Conservation (phyloP, 2,797 vertebrate species). For the Vireo griseus region DNA sequence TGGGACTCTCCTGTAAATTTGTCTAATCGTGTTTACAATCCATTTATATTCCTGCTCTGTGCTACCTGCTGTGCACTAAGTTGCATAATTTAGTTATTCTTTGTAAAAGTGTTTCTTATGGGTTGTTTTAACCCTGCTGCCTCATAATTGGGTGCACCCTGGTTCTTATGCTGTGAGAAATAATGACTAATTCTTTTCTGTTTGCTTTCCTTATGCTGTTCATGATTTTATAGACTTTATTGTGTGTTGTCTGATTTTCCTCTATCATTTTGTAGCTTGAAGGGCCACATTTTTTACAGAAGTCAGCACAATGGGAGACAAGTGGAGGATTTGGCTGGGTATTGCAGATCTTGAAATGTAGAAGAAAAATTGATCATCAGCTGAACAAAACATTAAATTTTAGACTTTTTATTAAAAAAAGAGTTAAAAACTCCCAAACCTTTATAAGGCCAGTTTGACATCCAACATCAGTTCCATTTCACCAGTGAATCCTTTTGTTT, state of each 20-base stretch:
- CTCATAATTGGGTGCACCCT: neutral
- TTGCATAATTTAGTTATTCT: slow-evolving; percentile 44
- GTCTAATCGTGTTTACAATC: slow-evolving; percentile 4
- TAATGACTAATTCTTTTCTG: slow-evolving; percentile 26
- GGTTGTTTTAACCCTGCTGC: slow-evolving; percentile 20
- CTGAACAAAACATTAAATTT: neutral
- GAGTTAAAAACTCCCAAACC: fast-evolving
- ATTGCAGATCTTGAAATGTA: slow-evolving; percentile 3
- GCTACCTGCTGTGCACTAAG: slow-evolving; percentile 27
- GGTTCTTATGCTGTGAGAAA: slow-evolving; percentile 1
- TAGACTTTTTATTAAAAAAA: neutral
- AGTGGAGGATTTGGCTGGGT: slow-evolving; percentile 14
- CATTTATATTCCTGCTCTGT: neutral
- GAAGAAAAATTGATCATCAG: slow-evolving; percentile 2
- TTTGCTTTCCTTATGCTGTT: slow-evolving; percentile 32
- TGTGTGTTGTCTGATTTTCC: slow-evolving; percentile 39
- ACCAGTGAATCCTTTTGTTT: neutral
- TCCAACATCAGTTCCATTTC: neutral
- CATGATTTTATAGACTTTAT: slow-evolving; percentile 37
- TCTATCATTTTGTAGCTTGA: slow-evolving; percentile 33
- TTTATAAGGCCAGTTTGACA: neutral
- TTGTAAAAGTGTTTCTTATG: slow-evolving; percentile 18
- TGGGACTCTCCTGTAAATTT: neutral
- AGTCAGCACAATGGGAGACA: slow-evolving; percentile 13
- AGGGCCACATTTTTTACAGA: slow-evolving; percentile 19